phyloP scores from a whole-genome alignment of 2,888 invertebrate genomes.

The Drosophila paramelanica region DNA sequence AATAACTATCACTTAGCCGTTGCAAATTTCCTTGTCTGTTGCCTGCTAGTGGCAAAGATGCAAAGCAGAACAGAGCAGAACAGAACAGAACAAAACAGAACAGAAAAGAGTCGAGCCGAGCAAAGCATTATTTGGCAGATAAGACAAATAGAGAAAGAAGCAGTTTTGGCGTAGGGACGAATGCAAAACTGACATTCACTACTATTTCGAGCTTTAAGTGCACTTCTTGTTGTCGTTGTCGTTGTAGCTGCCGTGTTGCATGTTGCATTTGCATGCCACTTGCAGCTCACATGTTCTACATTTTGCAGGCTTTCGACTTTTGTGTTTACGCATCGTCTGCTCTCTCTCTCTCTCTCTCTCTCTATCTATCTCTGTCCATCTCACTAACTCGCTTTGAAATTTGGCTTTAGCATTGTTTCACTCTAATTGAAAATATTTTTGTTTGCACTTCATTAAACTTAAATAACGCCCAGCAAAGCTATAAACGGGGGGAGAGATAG shows the following conservation, averaged over 20 bases:
- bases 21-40: constrained; percentile 10
- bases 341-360: not conserved
- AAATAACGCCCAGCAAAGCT: constrained; percentile 46
- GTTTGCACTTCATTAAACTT: constrained; percentile 79
- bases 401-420: constrained; percentile 37
- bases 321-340: constrained; percentile 50
- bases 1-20: constrained; percentile 34
- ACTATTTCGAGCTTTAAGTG: constrained; percentile 65
- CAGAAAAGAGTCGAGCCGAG: constrained; percentile 8
- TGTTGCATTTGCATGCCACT: constrained; percentile 75
- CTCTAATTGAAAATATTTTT: constrained; percentile 78
- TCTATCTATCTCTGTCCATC: constrained; percentile 15
- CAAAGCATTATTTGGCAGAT: constrained; percentile 56
- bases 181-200: constrained; percentile 69
- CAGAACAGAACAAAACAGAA: constrained; percentile 7
- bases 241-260: constrained; percentile 51
- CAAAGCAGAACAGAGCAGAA: constrained; percentile 1
- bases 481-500: constrained; percentile 20
- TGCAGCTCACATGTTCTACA: constrained; percentile 58
- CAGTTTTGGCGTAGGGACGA: constrained; percentile 22
- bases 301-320: constrained; percentile 56
- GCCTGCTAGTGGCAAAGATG: constrained; percentile 7
- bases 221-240: constrained; percentile 53
- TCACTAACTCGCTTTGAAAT: constrained; percentile 17
- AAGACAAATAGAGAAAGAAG: constrained; percentile 50